Evolutionary conservation across 2,888 invertebrate species (phyloP).

Genomic region (Deilephila elpenor): DNA sequence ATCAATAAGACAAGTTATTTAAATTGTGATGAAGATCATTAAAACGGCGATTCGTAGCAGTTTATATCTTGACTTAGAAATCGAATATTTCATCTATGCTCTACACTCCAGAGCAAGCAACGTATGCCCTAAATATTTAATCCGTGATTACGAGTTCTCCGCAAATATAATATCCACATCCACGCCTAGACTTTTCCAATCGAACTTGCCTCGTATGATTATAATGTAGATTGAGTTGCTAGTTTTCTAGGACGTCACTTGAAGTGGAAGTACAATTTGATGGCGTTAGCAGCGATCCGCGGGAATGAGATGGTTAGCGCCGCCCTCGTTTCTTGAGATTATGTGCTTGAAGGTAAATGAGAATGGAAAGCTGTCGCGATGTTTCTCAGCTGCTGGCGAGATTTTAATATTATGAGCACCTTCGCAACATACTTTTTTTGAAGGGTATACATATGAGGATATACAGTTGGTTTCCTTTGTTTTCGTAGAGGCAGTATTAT

Average conservation of each 20-base stretch:
- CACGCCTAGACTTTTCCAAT: slow-evolving; percentile 13
- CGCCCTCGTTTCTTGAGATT: slow-evolving; percentile 21
- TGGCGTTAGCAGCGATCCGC: slow-evolving; percentile 13
- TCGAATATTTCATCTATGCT: slow-evolving; percentile 6
- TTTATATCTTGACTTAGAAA: too few species aligned
- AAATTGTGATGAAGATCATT: too few species aligned
- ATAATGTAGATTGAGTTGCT: slow-evolving; percentile 18
- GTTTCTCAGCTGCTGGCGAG: not conserved
- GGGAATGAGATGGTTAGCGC: not conserved
- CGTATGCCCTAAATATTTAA: slow-evolving; percentile 8
- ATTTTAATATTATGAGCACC: not conserved
- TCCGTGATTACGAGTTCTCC: not conserved
- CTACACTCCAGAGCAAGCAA: slow-evolving; percentile 1
- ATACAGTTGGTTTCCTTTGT: too few species aligned
- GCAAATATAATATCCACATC: slow-evolving; percentile 1
- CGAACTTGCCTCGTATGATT: slow-evolving; percentile 19
- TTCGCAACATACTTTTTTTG: not conserved
- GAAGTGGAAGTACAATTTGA: slow-evolving; percentile 17
- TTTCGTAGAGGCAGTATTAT: too few species aligned
- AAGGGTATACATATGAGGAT: too few species aligned
- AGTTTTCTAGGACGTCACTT: slow-evolving; percentile 2
- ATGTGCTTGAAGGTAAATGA: slow-evolving; percentile 1
- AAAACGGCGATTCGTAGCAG: too few species aligned
- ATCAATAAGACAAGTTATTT: too few species aligned
- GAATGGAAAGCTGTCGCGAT: not conserved